phyloP scores from a whole-genome alignment of 2,888 invertebrate genomes.

The Conus canariensis region DNA sequence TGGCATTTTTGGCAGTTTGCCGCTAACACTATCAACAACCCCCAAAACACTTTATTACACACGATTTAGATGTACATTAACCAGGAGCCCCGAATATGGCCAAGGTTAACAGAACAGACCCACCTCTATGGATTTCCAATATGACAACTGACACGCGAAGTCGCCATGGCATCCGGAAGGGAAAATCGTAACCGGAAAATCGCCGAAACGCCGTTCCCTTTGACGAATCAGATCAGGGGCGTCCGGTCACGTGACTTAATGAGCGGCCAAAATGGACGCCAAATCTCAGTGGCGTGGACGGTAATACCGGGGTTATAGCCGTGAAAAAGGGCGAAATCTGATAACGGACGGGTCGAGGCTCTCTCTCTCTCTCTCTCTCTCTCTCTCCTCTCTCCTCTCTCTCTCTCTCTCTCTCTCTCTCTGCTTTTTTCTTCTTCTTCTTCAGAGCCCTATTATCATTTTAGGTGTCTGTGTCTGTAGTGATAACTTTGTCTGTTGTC shows the following conservation, averaged over 20 bases:
- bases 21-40: too few species aligned
- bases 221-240: slow-evolving; percentile 30
- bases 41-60: too few species aligned
- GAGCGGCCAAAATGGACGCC: slow-evolving; percentile 7
- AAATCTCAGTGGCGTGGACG: background rate
- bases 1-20: too few species aligned
- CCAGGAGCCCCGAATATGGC: too few species aligned
- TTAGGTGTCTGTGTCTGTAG: too few species aligned
- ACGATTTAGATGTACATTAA: too few species aligned
- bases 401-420: slow-evolving; percentile 43
- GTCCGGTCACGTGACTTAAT: slow-evolving; percentile 26
- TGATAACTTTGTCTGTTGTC: background rate
- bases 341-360: background rate
- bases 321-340: slow-evolving; percentile 5
- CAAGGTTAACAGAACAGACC: background rate
- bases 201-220: background rate
- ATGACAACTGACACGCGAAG: slow-evolving; percentile 17
- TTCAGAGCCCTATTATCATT: background rate
- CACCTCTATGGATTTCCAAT: background rate
- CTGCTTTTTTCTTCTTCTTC: slow-evolving; percentile 35
- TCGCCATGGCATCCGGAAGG: background rate
- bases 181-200: slow-evolving; percentile 28
- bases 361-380: slow-evolving; percentile 38
- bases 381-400: slow-evolving; percentile 28
- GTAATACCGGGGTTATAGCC: background rate